A percentile compares a stretch with the other conserved stretches of the same genome.
phyloP scores from a whole-genome alignment of 2,797 vertebrate genomes.

The Atherinosoma microstoma region DNA sequence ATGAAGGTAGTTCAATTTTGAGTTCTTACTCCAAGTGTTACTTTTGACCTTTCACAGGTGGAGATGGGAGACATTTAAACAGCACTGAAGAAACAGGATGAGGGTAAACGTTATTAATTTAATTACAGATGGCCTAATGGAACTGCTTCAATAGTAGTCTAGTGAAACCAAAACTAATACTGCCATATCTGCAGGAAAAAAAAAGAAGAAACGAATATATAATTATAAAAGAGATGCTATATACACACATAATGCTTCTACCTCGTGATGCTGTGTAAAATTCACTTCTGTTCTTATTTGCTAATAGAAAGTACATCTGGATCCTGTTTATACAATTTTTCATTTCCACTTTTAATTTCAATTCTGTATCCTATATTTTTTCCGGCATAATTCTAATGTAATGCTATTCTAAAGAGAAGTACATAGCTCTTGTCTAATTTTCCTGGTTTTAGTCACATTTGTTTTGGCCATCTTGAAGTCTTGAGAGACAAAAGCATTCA shows the following conservation, averaged over 20 bases:
- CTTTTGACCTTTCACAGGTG: conserved; percentile 54
- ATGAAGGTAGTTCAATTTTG: background rate
- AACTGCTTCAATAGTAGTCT: too few species aligned
- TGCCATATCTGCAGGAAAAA: background rate
- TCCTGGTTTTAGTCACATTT: too few species aligned
- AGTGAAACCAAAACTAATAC: background rate
- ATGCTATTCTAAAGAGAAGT: too few species aligned
- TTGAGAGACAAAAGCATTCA: too few species aligned
- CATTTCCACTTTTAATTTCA: background rate
- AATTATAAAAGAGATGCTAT: background rate
- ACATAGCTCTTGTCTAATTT: background rate
- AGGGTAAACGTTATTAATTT: conserved; percentile 22
- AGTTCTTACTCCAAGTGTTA: background rate
- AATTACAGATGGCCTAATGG: conserved; percentile 22
- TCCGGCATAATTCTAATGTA: background rate
- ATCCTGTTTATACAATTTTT: too few species aligned
- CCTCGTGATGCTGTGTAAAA: background rate
- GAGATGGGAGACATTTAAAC: conserved; percentile 63
- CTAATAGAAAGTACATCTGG: too few species aligned
- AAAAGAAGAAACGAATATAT: background rate
- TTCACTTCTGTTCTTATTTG: too few species aligned
- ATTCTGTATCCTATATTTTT: background rate
- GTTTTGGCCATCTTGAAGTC: too few species aligned
- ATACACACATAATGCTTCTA: background rate
- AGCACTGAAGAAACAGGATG: conserved; percentile 32